Conservation (phyloP, 2,888 invertebrate genomes). For the Agrenia bidenticulata region DNA sequence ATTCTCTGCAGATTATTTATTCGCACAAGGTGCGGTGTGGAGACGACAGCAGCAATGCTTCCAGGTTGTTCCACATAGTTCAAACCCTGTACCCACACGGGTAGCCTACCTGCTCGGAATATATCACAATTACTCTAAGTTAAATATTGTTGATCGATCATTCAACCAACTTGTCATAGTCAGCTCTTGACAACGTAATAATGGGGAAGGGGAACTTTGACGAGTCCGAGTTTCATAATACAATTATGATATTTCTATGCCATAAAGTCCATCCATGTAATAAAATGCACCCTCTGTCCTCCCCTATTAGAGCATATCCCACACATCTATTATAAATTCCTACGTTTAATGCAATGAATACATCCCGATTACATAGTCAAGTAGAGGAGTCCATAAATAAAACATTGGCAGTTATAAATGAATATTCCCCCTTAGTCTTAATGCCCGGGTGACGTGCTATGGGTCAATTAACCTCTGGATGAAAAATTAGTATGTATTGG, state of each 20-base stretch:
- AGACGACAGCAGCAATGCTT: no score
- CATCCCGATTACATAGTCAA: no score
- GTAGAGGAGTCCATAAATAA: no score
- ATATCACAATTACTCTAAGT: conserved; percentile 29
- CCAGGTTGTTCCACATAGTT: no score
- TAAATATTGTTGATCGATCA: conserved; percentile 43
- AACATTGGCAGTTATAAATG: no score
- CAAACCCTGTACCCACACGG: no score
- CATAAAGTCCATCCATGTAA: not conserved
- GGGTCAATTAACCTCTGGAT: conserved; percentile 44
- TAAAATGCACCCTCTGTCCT: no score
- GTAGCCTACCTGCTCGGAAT: not conserved
- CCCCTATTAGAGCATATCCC: no score
- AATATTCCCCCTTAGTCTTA: conserved; percentile 11
- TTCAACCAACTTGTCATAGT: conserved; percentile 42
- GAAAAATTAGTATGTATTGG: conserved; percentile 42
- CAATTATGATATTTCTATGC: conserved; percentile 11
- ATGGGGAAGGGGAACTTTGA: conserved; percentile 21
- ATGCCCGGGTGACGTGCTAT: conserved; percentile 41
- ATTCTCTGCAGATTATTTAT: not conserved
- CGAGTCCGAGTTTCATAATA: conserved; percentile 3
- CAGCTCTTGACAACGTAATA: conserved; percentile 38
- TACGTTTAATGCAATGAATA: no score
- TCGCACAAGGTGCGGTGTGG: not conserved
- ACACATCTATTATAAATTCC: no score